A percentile compares a stretch with the other conserved stretches of the same genome.
Conservation (phyloP, 2,797 vertebrate species). For the Steatocranus sp. region DNA sequence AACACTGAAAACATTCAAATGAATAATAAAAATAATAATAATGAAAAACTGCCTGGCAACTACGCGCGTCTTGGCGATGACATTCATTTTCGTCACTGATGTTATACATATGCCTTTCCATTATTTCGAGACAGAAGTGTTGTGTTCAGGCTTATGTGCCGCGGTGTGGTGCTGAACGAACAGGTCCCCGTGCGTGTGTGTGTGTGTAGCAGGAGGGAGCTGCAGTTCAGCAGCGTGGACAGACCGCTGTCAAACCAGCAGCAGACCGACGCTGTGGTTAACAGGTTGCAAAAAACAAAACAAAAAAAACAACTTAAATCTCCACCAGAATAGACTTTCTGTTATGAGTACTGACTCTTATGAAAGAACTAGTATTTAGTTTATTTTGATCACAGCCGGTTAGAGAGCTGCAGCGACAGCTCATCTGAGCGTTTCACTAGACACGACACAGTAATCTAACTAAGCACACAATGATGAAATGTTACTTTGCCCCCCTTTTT, state of each 20-base stretch:
- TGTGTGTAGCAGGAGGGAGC: not conserved
- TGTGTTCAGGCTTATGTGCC: not conserved
- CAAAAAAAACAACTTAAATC: not conserved
- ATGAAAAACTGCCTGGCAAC: not conserved
- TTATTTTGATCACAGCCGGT: not conserved
- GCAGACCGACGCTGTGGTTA: slow-evolving; percentile 6
- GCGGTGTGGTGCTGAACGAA: slow-evolving; percentile 25
- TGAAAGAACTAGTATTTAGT: not conserved
- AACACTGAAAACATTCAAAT: not conserved
- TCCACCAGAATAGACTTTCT: not conserved
- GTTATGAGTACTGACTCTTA: not conserved
- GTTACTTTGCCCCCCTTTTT: not conserved
- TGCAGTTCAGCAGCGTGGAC: slow-evolving; percentile 26
- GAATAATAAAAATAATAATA: not conserved
- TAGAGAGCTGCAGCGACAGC: not conserved
- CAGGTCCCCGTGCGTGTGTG: not conserved
- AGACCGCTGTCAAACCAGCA: not conserved
- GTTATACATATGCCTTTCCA: not conserved
- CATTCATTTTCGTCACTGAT: not conserved
- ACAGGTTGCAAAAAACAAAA: slow-evolving; percentile 54
- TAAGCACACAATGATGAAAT: not conserved
- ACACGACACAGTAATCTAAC: not conserved
- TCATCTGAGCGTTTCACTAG: not conserved
- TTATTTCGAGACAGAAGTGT: not conserved
- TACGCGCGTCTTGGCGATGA: not conserved